Base-by-base conservation (phyloP, 2,888 invertebrate genomes). In the Listrodromus nycthemerus region DNA sequence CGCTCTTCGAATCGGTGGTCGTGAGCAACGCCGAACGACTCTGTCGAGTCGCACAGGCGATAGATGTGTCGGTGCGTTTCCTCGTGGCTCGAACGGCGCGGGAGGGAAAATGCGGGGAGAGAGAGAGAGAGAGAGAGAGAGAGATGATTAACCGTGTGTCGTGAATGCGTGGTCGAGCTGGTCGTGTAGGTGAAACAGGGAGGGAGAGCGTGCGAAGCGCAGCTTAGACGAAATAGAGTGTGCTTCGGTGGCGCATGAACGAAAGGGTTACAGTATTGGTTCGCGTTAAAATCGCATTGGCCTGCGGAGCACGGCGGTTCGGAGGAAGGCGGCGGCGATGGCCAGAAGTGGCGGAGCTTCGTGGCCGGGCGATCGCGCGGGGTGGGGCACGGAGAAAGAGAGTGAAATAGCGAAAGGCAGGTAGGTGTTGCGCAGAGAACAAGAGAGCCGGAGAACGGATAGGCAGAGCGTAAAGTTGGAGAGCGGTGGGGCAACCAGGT, bases 301-400 rank as follows among this genome's bases (percentile, higher is more conserved):
- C 19, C 4, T 19, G 16, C 19, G 48, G 13, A 93, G 94, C 70
- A 74, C 45, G 65, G 93, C 94, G 93, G 93, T 93, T 94, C 27
- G 2, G 52, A 63, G 37, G 55, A 5, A 30, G 37, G 71, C 33
- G 65, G 71, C 33, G 37, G n/a, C 50, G 52, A n/a, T 24, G 86
- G 86, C n/a, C 50, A 84, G 83, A 45, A 74, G 84, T 71, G 85
- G 86, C 81, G 86, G 87, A 82, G 86, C 82, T 79, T 66, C 58
- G 80, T 84, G 21, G 21, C 52, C 6, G 21, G 21, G 55, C 10
- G 55, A 55, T 69, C 70, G 84, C 80, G 24, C 21, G 55, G 80
- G 85, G 73, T 79, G 85, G 58, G 80, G 79, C 66, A 84, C 82
- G 84, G 75, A 80, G 77, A 84, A 87, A 87, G 77, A 83, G 75